phyloP scores from a whole-genome alignment of 2,113 vertebrate genomes.

The Oenanthe oenanthe region DNA sequence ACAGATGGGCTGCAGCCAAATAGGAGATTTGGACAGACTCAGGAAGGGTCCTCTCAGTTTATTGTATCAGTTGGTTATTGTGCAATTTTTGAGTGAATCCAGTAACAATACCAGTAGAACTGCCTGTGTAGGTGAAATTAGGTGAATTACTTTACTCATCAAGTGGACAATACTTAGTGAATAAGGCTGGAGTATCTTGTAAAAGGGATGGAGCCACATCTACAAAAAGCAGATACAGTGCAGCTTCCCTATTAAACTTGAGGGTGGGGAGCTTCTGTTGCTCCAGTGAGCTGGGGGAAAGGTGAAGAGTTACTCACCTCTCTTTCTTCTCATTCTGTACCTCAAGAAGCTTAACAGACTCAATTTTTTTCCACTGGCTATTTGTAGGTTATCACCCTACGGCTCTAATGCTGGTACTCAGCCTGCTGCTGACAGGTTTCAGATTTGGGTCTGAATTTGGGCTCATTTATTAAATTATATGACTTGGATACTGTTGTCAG shows the following conservation, averaged over 20 bases:
- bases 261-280: background rate
- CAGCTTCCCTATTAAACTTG: background rate
- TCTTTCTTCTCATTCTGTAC: background rate
- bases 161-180: background rate
- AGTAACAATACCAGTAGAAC: fast-evolving
- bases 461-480: background rate
- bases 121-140: background rate
- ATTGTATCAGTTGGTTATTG: background rate
- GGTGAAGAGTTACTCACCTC: background rate
- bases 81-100: background rate
- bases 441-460: background rate
- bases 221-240: background rate
- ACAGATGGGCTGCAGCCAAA: background rate
- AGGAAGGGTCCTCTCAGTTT: background rate
- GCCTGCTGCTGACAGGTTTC: background rate
- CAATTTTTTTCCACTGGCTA: background rate
- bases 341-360: background rate
- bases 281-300: background rate
- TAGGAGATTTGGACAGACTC: background rate
- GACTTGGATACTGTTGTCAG: background rate
- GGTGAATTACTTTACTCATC: background rate
- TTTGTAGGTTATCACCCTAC: background rate
- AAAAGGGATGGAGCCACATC: background rate
- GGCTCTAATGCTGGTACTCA: background rate
- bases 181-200: background rate